These are phyloP conservation scores for Geotrupes spiniger DNA, from an alignment of 2,888 invertebrate genomes.

Conservation along the genomic window DNA sequence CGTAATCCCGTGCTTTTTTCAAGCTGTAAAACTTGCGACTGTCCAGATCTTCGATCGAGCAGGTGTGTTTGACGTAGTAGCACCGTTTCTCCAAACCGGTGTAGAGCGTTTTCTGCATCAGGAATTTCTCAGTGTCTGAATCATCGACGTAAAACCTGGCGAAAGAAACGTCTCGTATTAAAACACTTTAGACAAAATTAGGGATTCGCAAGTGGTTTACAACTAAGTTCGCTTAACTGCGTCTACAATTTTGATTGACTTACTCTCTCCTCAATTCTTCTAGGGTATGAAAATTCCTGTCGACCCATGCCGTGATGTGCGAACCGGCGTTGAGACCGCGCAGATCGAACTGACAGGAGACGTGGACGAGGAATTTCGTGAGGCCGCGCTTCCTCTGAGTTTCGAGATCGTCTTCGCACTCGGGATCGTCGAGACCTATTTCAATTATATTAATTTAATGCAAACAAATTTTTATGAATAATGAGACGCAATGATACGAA, in stretches of 20 bases:
- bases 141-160: slow-evolving; percentile 8
- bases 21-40: slow-evolving; percentile 56
- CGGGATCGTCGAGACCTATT: background rate
- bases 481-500: too few species aligned
- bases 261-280: slow-evolving; percentile 61
- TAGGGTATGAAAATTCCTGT: slow-evolving; percentile 60
- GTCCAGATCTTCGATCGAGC: slow-evolving; percentile 50
- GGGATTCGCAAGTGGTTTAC: too few species aligned
- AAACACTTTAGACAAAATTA: too few species aligned
- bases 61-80: slow-evolving; percentile 56
- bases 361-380: slow-evolving; percentile 59
- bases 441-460: slow-evolving; percentile 15
- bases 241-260: slow-evolving; percentile 9
- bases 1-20: slow-evolving; percentile 52
- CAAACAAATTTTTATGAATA: slow-evolving; percentile 36
- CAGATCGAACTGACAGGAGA: slow-evolving; percentile 59
- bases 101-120: slow-evolving; percentile 53
- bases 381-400: slow-evolving; percentile 49
- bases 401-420: slow-evolving; percentile 51
- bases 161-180: slow-evolving; percentile 1
- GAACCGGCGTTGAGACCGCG: slow-evolving; percentile 57
- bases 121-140: background rate
- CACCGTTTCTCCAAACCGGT: slow-evolving; percentile 55
- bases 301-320: slow-evolving; percentile 59
- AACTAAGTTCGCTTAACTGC: too few species aligned